Percentiles rank a stretch among this genome's conserved stretches.
These are phyloP conservation scores for Otis tarda DNA, from an alignment of 2,113 vertebrate genomes.

Conservation along the genomic window DNA sequence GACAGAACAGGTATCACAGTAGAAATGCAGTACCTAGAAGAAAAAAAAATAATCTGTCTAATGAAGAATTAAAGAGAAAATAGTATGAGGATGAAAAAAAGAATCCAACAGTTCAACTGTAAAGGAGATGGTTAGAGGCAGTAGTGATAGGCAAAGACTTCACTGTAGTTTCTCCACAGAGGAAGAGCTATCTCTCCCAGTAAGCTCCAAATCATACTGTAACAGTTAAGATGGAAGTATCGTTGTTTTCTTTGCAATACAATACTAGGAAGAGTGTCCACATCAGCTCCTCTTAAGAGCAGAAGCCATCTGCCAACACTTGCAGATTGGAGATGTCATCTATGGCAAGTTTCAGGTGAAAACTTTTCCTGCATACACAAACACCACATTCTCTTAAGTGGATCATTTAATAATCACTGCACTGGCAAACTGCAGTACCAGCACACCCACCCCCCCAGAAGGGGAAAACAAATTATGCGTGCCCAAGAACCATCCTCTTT, in stretches of 20 bases:
- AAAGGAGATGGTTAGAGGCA: background rate
- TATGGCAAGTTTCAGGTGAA: constrained; percentile 38
- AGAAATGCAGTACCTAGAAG: constrained; percentile 91
- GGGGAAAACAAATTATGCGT: background rate
- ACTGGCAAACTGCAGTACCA: background rate
- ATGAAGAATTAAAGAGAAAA: background rate
- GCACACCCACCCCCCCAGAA: background rate
- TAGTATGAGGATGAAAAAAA: background rate
- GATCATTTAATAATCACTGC: background rate
- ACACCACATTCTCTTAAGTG: background rate
- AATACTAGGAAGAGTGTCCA: constrained; percentile 65
- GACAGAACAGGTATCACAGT: constrained; percentile 94
- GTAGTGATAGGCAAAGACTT: background rate
- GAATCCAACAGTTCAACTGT: background rate
- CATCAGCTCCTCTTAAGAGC: constrained; percentile 36
- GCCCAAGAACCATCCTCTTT: background rate
- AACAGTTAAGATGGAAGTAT: constrained; percentile 3
- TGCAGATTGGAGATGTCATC: constrained; percentile 27
- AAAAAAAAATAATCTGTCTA: background rate
- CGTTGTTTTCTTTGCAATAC: constrained; percentile 61
- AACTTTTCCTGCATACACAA: constrained; percentile 11
- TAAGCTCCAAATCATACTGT: background rate
- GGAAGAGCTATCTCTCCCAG: background rate
- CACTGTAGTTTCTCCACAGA: background rate
- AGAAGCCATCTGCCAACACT: constrained; percentile 64